phyloP scores from a whole-genome alignment of 2,797 vertebrate genomes.

The Alca torda region DNA sequence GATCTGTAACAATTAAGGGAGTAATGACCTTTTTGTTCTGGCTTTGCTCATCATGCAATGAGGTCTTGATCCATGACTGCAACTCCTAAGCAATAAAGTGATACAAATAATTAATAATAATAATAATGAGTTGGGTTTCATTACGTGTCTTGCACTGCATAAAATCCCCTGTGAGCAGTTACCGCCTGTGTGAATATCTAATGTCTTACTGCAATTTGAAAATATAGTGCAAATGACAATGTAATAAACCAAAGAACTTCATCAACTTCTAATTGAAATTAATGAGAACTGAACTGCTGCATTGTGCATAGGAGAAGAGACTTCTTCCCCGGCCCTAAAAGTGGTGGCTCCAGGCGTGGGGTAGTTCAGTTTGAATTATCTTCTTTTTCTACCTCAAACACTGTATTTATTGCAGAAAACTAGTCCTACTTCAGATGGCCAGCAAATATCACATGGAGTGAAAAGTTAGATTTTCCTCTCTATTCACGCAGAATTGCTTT shows the following conservation, averaged over 20 bases:
- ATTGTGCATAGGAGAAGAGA: conserved; percentile 36
- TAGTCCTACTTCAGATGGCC: background rate
- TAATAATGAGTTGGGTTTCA: conserved; percentile 20
- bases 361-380: conserved; percentile 20
- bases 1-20: background rate
- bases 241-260: conserved; percentile 71
- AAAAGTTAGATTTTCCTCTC: background rate
- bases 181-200: conserved; percentile 53
- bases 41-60: background rate
- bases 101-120: conserved; percentile 49
- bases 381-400: background rate
- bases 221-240: conserved; percentile 53
- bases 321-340: background rate
- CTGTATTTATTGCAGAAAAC: background rate
- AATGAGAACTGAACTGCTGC: conserved; percentile 52
- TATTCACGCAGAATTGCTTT: background rate
- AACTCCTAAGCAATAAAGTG: background rate
- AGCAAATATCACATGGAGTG: background rate
- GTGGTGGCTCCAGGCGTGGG: background rate
- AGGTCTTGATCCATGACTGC: background rate
- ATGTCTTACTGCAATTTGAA: conserved; percentile 66
- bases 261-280: conserved; percentile 70
- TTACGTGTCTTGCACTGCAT: background rate
- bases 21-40: background rate
- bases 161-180: conserved; percentile 56